Base-by-base conservation (phyloP, 2,888 invertebrate species). In the Andrena hattorfiana region DNA sequence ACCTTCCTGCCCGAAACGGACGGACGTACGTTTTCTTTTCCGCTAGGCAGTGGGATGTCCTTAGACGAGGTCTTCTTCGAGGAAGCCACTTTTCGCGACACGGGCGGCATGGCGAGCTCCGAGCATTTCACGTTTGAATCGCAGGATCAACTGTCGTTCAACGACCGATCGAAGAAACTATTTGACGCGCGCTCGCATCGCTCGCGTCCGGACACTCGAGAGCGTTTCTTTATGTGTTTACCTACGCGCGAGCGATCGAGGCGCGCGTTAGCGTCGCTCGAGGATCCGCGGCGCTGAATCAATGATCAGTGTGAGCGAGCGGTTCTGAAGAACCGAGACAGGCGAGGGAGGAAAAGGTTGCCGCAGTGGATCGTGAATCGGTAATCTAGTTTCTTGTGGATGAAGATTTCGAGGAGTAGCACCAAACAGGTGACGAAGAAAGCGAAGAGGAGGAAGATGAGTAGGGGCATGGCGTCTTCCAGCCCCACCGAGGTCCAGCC, bases 401-500 rank as follows among this genome's bases (percentile, higher is more conserved):
- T 35, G 0, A 89, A 0, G 13, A 77, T 76, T 59, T 93, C 93
- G 7, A 87, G 51, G 23, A 80, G 63, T 1, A 91, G 77, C 0
- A 89, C 28, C 13, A 90, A 0, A 0, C 77, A 23, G 3, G 92
- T 90, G n/a, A 89, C 13, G 26, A 89, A 48, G 8, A 81, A 74
- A 8, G 90, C 91, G 6, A 78, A 64, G 0, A 89, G 20, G 23
- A 93, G 54, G 6, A 93, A 78, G 2, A 92, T 13, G 0, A 91
- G 56, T 6, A 93, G 73, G 2, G 93, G 93, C 23, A 91, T 67
- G 20, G 93, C 86, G 56, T 93, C 93, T 5, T 80, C 81, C 6
- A 93, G 79, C 75, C 92, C 91, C 8, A 94, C 93, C 0, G 91
- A 89, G 0, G 86, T 70, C 92, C 92, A 94, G 0, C 67, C 77